Evolutionary conservation across 2,888 invertebrate species (phyloP), one percentile per base, ranked within the genome.

Genomic region (Aspidiotus destructor): DNA sequence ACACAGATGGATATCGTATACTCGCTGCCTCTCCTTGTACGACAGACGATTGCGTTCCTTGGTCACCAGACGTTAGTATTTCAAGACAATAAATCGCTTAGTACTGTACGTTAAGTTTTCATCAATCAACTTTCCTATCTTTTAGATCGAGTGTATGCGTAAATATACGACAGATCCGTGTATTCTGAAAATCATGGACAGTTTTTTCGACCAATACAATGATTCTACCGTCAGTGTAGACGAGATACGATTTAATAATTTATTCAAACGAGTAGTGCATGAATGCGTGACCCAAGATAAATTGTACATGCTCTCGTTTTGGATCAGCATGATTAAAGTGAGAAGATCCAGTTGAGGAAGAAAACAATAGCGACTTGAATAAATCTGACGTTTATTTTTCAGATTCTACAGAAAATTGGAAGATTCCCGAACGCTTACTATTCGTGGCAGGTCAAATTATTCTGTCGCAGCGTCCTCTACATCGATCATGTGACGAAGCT

Each of bases 281-380:
- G 89, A 91, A 76, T 90, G 90, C 67, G 85, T 90, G 0, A 84
- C 88, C 2, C 85, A 85, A 74, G 92, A 92, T 77, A 87, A 89
- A 74, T 78, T 90, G 74, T 85, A 86, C 74, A 83, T 88, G 16
- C 77, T 92, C 72, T 86, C 88, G 1, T 81, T 87, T 62, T 88
- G 89, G 82, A 80, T 87, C 5, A 82, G 84, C 1, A 80, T 87
- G 70, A 77, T 86, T 42, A 85, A 86, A 81, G 87, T 87, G 74
- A 48, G 28, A 28, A 28, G 28, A 28, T 28, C 28, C 5, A 28
- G 28, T 28, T 28, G 2, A 28, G 28, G 1, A 28, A 1, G 28
- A 28, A 5, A 28, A 28, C 5, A 5, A 28, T 28, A 28, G 28
- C 6, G 6, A n/a, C 48, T 13, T 48, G 48, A 3, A n/a, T 3